Conservation (phyloP, 2,888 invertebrate species). For the Allygus modestus region DNA sequence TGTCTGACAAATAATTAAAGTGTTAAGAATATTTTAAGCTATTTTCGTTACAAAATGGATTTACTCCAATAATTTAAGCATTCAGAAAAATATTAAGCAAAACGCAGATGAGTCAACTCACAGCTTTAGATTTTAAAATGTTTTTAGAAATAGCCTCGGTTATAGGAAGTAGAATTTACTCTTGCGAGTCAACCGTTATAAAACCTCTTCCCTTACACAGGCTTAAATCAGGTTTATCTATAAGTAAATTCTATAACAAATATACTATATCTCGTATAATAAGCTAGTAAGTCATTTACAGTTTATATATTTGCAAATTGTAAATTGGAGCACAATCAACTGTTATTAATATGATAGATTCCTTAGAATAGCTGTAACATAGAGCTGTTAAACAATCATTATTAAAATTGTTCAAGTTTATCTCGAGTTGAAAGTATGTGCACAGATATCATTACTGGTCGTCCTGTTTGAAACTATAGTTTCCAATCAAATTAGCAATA, state of each 20-base stretch:
- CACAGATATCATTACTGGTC: background rate
- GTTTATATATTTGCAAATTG: conserved; percentile 30
- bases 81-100: too few relatives aligned
- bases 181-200: background rate
- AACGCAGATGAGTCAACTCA: too few relatives aligned
- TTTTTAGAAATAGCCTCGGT: too few relatives aligned
- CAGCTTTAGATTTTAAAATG: too few relatives aligned
- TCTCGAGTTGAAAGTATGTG: conserved; percentile 2
- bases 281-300: conserved; percentile 2
- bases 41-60: too few relatives aligned
- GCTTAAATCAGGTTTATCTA: background rate
- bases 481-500: too few relatives aligned
- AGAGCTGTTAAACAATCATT: conserved; percentile 42
- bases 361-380: conserved; percentile 16
- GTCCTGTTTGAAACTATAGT: too few relatives aligned
- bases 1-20: too few relatives aligned
- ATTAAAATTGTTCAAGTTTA: conserved; percentile 31
- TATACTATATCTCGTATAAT: background rate
- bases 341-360: conserved; percentile 28
- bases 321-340: conserved; percentile 57
- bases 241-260: background rate
- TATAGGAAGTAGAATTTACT: too few relatives aligned
- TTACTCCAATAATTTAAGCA: too few relatives aligned
- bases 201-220: background rate
- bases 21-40: too few relatives aligned